Evolutionary conservation across 2,113 vertebrate genomes (phyloP), one percentile per base, ranked within the genome.

Genomic region (Aphyosemion australe): DNA sequence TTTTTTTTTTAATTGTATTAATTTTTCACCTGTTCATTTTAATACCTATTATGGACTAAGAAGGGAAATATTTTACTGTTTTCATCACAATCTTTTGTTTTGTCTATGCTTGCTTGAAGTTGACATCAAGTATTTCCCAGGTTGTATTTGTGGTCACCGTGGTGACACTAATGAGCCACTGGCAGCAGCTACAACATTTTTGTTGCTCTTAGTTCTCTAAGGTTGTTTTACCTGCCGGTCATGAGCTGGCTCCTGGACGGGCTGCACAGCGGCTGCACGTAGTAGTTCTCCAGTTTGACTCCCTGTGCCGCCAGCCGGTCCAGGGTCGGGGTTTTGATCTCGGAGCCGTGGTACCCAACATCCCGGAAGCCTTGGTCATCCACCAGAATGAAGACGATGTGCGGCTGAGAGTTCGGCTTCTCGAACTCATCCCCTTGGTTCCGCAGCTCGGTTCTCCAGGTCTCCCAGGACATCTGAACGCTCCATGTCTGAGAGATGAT

Each of bases 231-330:
- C 97, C 95, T 97, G 87, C 97, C 97, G 74, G 97, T 99, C 92
- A 99, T 95, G 76, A 99, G 87, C 21, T 99, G 97, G 84, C 97
- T 99, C 84, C 97, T 91, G 82, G 97, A 98, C 2, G 97, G 97
- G 8, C 95, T 97, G 88, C 97, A 99, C 69, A 99, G 96, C 12
- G 97, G 97, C 82, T 99, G 97, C 41, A 99, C 97, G 4, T 99
- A 99, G 80, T 99, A 99, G 71, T 98, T 99, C 92, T 99, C 97
- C 90, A 99, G 92, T 61, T 98, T 98, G 39, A 99, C 97, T 20
- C 97, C 97, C 85, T 96, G 92, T 0, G 93, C 93, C 0, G 97
- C 96, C 37, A 99, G 93, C 65, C 84, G 91, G 91, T 99, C 96
- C 79, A 99, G 90, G 0, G 96, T 95, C 19, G 96, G 97, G 0